Evolutionary conservation across 2,888 invertebrate genomes (phyloP).

Genomic region (Leucozona laternaria): DNA sequence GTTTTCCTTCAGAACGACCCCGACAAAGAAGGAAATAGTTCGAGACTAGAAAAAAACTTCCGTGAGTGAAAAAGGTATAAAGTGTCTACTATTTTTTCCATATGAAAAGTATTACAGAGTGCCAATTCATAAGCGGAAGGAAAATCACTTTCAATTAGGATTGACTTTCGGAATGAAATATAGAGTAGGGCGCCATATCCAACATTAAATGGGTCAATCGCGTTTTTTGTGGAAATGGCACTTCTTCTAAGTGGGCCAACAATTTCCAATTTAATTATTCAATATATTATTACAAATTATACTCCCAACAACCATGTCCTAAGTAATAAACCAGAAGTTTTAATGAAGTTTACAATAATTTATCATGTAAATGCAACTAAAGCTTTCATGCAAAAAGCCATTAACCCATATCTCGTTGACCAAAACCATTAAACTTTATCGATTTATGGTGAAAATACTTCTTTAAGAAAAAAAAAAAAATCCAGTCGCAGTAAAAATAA

Average conservation of each 20-base stretch:
- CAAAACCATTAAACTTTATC: conserved; percentile 55
- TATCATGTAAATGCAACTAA: conserved; percentile 41
- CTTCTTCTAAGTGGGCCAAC: background rate
- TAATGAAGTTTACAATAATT: conserved; percentile 43
- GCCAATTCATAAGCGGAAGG: background rate
- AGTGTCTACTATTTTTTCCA: no score
- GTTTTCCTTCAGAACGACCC: no score
- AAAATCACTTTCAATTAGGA: background rate
- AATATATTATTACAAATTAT: background rate
- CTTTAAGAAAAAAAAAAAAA: no score
- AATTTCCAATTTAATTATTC: background rate
- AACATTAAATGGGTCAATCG: no score
- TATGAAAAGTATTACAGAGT: background rate
- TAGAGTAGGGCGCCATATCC: background rate
- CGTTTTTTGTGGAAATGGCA: background rate
- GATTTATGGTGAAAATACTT: conserved; percentile 34
- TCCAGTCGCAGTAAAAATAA: background rate
- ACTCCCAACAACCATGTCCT: background rate
- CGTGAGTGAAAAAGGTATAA: no score
- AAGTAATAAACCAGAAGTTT: conserved; percentile 19
- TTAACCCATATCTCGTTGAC: conserved; percentile 62
- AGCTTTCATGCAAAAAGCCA: conserved; percentile 37
- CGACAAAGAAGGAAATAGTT: no score
- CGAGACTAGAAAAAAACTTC: no score
- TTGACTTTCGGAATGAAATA: background rate